These are phyloP conservation scores for Onychostruthus taczanowskii DNA, from an alignment of 2,113 vertebrate species.

Conservation along the genomic window DNA sequence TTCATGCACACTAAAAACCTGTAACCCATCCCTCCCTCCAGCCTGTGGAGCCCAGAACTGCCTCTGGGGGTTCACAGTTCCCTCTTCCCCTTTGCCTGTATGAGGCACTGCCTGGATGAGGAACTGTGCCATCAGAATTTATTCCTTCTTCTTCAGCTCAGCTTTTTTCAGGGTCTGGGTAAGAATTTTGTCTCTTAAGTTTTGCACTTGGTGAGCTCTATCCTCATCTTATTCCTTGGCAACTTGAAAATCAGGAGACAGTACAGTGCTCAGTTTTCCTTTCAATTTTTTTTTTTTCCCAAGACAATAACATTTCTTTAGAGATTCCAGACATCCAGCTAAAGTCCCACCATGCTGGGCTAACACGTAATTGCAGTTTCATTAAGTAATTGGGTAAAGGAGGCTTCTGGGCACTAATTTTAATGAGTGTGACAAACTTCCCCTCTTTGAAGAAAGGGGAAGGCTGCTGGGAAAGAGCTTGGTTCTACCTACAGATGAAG, in stretches of 20 bases:
- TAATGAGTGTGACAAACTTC: neutral
- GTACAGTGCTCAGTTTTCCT: neutral
- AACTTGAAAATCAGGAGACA: neutral
- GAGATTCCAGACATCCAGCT: neutral
- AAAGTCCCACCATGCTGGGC: neutral
- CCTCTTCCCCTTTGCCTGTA: neutral
- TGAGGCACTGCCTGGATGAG: neutral
- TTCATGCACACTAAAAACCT: neutral
- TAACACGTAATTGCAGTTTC: neutral
- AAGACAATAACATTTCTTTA: neutral
- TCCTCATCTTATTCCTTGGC: neutral
- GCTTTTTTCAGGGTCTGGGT: neutral
- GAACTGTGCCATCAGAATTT: neutral
- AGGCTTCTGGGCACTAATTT: neutral
- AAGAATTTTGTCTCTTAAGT: neutral
- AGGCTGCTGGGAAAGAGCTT: neutral
- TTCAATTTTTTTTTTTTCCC: neutral
- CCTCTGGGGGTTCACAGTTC: neutral
- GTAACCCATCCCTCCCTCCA: no score
- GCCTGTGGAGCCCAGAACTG: neutral
- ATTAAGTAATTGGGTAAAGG: neutral
- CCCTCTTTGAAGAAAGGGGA: neutral
- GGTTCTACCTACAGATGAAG: neutral
- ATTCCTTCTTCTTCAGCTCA: neutral
- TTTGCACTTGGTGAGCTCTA: neutral